Evolutionary conservation across 2,113 vertebrate genomes (phyloP), one percentile per base, ranked within the genome.

Genomic region (Ursus arctos): DNA sequence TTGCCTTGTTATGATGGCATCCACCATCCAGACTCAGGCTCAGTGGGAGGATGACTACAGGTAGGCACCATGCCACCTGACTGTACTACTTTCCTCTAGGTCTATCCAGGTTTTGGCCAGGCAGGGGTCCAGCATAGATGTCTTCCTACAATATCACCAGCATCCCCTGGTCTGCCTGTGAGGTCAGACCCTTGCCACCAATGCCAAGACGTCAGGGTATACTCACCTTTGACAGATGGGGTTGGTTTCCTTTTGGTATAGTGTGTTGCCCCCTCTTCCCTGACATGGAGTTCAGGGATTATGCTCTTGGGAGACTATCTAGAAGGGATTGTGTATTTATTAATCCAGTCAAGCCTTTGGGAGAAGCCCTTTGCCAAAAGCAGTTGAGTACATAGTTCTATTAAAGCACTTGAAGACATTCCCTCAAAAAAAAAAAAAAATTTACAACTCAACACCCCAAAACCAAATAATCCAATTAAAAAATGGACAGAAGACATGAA

Each of bases 21-120:
- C 99, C 90, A 99, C 99, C 53, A 99, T 99, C 96, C 99, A 99
- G 98, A 99, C 99, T 19, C 99, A 99, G 97, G 98, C 99, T 82
- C 99, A 99, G 98, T 98, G 99, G 89, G 99, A 99, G 85, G 99
- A 99, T 7, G 99, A 99, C 2, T 99, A 99, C 97, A 98, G 99
- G 99, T 99, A 94, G 90, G 97, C 28, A 28, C 43, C 83, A 15
- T 15, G 36, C 53, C 16, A 18, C 88, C 26, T 63, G 49, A 16
- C 43, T 43, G 47, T 49, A 6, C 11, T 9, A 24, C 22, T 71
- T 51, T 51, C 57, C 3, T 21, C 3, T 24, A 21, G 2, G 33
- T 90, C 10, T 67, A 0, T 36, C 40, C 19, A 51, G 43, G 63
- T 65, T 51, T 77, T 3, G 0, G 63, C 31, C 16, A 14, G 92